A percentile compares a stretch with the other conserved stretches of the same genome.
Evolutionary conservation across 2,797 vertebrate species (phyloP).

Genomic region (Erpetoichthys calabaricus): DNA sequence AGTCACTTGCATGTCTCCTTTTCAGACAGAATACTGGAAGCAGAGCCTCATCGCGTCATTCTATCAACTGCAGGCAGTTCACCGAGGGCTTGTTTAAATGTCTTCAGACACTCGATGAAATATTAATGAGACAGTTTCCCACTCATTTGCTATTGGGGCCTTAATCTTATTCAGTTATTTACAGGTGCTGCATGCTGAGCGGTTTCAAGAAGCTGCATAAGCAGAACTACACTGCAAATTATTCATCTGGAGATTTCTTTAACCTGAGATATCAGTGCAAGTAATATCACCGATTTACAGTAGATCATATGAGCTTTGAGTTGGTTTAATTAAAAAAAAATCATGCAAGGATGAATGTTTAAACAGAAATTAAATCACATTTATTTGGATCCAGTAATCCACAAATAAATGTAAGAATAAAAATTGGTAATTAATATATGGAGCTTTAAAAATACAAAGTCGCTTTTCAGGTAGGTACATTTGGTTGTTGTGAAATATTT

Average conservation of each 20-base stretch:
- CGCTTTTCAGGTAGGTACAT: no score
- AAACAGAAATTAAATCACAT: not conserved
- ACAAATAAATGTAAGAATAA: slow-evolving; percentile 4
- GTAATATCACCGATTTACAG: no score
- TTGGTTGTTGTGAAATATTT: no score
- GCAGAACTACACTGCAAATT: not conserved
- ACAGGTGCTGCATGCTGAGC: slow-evolving; percentile 2
- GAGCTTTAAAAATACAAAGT: no score
- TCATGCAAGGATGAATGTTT: no score
- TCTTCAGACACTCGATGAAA: slow-evolving; percentile 7
- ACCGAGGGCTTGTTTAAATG: slow-evolving; percentile 3
- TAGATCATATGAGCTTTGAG: not conserved
- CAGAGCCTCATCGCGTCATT: not conserved
- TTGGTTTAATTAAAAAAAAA: not conserved
- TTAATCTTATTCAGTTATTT: slow-evolving; percentile 1
- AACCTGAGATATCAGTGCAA: not conserved
- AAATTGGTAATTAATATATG: no score
- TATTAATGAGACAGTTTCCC: slow-evolving; percentile 8
- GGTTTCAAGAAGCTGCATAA: slow-evolving; percentile 6
- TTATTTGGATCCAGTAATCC: slow-evolving; percentile 9
- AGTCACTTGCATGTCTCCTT: not conserved
- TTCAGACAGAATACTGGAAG: not conserved
- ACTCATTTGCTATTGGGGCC: slow-evolving; percentile 5
- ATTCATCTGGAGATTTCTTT: not conserved
- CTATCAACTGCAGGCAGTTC: not conserved